Conservation (phyloP, 2,797 vertebrate species). For the Petrocephalus schoutedeni region DNA sequence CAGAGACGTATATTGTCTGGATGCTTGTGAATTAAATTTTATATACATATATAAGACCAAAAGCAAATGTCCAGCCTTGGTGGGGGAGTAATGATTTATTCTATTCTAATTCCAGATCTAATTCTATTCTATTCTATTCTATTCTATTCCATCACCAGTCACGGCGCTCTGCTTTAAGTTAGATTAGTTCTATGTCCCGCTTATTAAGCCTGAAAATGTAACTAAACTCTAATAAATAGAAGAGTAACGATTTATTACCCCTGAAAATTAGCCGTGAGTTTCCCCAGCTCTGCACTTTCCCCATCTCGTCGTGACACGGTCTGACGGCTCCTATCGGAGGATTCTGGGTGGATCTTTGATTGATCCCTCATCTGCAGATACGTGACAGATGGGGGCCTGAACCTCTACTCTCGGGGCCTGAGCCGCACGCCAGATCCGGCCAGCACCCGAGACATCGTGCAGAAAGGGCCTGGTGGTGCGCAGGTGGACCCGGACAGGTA, state of each 20-base stretch:
- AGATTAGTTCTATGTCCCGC: not conserved
- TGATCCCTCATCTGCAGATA: constrained; percentile 57
- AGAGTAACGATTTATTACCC: not conserved
- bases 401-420: constrained; percentile 67
- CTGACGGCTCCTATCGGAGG: not conserved
- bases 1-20: not conserved
- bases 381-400: constrained; percentile 78
- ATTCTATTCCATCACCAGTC: not conserved
- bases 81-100: not conserved
- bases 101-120: not conserved
- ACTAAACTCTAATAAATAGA: not conserved
- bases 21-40: not conserved
- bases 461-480: constrained; percentile 64
- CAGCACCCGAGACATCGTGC: constrained; percentile 58
- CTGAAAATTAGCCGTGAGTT: not conserved
- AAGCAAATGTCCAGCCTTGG: not conserved
- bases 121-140: not conserved
- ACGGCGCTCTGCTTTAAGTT: not conserved
- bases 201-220: not conserved
- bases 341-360: not conserved
- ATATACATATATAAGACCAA: not conserved
- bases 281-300: not conserved
- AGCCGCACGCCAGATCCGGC: constrained; percentile 65
- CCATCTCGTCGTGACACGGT: not conserved
- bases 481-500: constrained; percentile 78